phyloP scores from a whole-genome alignment of 2,888 invertebrate genomes.

The Nemotelus pantherinus region DNA sequence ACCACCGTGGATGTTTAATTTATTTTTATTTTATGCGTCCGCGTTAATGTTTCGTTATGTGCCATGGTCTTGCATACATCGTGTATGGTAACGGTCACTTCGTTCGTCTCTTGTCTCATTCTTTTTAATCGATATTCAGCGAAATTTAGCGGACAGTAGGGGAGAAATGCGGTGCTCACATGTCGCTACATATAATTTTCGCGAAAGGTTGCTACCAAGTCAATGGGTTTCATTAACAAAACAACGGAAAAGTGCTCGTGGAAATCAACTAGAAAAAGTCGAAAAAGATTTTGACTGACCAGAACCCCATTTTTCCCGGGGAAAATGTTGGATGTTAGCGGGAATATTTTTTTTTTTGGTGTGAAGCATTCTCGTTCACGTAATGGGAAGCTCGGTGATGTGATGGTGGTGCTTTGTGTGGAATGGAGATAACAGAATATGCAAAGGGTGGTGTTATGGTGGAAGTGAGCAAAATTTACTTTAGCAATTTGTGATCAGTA shows the following conservation, averaged over 20 bases:
- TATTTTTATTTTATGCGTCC: constrained; percentile 51
- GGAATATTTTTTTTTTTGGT: constrained; percentile 20
- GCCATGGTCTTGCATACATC: constrained; percentile 13
- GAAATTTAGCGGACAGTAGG: constrained; percentile 17
- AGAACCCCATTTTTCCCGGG: constrained; percentile 11
- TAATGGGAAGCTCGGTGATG: background rate
- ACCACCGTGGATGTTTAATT: constrained; percentile 45
- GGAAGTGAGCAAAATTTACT: constrained; percentile 45
- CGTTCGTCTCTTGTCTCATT: constrained; percentile 24
- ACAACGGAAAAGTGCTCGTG: constrained; percentile 37
- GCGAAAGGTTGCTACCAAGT: constrained; percentile 50
- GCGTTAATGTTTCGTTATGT: constrained; percentile 49
- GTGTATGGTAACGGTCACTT: background rate
- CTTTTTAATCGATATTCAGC: constrained; percentile 48
- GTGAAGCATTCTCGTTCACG: background rate
- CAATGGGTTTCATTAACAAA: constrained; percentile 50
- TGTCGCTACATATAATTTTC: constrained; percentile 41
- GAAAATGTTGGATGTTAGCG: constrained; percentile 19
- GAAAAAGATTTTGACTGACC: constrained; percentile 46
- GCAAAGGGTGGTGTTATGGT: background rate
- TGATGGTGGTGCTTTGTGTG: constrained; percentile 1
- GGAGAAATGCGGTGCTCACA: background rate
- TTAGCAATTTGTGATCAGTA: constrained; percentile 50
- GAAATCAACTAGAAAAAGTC: constrained; percentile 42
- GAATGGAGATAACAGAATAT: background rate